phyloP scores from a whole-genome alignment of 1,140 invertebrate genomes.

The Aricia agestis region DNA sequence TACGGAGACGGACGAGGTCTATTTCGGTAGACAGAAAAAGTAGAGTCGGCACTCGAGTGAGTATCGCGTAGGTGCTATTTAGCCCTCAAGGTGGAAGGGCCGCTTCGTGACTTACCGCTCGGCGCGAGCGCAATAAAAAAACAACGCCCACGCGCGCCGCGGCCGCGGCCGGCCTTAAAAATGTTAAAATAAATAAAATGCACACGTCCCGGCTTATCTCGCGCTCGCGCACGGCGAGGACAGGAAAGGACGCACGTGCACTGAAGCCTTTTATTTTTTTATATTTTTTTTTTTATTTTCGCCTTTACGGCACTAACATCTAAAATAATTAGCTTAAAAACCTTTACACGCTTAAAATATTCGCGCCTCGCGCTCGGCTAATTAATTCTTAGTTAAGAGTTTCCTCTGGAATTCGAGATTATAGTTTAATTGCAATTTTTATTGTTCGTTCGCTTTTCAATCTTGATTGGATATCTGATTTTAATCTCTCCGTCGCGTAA shows the following conservation, averaged over 20 bases:
- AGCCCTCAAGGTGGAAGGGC: slow-evolving; percentile 61
- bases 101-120: slow-evolving; percentile 70
- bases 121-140: slow-evolving; percentile 47
- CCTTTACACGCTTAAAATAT: slow-evolving; percentile 4
- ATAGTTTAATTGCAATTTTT: slow-evolving; percentile 1
- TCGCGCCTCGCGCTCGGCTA: neutral
- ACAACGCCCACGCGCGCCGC: slow-evolving; percentile 47
- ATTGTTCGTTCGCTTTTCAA: neutral
- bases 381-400: slow-evolving; percentile 9
- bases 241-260: slow-evolving; percentile 46
- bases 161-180: slow-evolving; percentile 57
- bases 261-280: slow-evolving; percentile 31
- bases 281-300: neutral
- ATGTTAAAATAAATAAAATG: slow-evolving; percentile 75
- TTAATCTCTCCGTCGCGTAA: neutral
- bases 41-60: slow-evolving; percentile 37
- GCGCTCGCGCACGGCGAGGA: slow-evolving; percentile 55
- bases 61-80: slow-evolving; percentile 64
- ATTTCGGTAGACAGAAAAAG: slow-evolving; percentile 54
- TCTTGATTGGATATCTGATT: neutral
- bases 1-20: slow-evolving; percentile 38
- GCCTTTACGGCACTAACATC: slow-evolving; percentile 21
- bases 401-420: neutral
- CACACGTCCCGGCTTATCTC: slow-evolving; percentile 69
- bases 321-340: slow-evolving; percentile 27